phyloP scores from a whole-genome alignment of 2,113 vertebrate genomes.

The Limanda limanda region DNA sequence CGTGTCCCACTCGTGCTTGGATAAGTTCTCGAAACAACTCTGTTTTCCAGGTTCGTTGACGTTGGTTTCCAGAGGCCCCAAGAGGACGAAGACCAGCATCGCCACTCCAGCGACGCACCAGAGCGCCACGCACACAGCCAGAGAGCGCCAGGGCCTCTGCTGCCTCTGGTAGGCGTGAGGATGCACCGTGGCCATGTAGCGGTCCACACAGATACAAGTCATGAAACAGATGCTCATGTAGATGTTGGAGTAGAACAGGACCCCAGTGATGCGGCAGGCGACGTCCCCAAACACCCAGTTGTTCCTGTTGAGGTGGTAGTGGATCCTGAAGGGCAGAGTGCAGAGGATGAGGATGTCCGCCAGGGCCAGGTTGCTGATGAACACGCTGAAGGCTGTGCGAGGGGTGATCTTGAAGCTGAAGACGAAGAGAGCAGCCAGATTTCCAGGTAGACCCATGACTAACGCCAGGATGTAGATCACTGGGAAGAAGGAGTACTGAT shows the following conservation, averaged over 20 bases:
- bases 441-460: slow-evolving; percentile 82
- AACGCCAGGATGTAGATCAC: slow-evolving; percentile 79
- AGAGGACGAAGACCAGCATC: slow-evolving; percentile 61
- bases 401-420: slow-evolving; percentile 67
- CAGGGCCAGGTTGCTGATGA: slow-evolving; percentile 84
- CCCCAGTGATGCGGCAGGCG: slow-evolving; percentile 78
- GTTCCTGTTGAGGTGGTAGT: slow-evolving; percentile 83
- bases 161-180: slow-evolving; percentile 81
- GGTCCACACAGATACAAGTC: slow-evolving; percentile 84
- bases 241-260: slow-evolving; percentile 81
- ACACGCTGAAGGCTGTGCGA: slow-evolving; percentile 75
- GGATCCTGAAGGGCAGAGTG: slow-evolving; percentile 84
- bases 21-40: slow-evolving; percentile 81
- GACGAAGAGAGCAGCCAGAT: slow-evolving; percentile 76
- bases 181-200: slow-evolving; percentile 84
- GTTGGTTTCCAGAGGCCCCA: slow-evolving; percentile 60
- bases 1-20: slow-evolving; percentile 50
- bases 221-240: slow-evolving; percentile 87
- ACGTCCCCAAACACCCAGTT: slow-evolving; percentile 83
- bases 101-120: slow-evolving; percentile 62
- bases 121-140: slow-evolving; percentile 45
- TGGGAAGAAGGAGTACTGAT: slow-evolving; percentile 83
- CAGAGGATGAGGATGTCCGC: slow-evolving; percentile 81
- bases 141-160: not conserved
- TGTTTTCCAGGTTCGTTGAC: too few species aligned